Base-by-base conservation (phyloP, 2,113 vertebrate species). In the Coreoperca whiteheadi region DNA sequence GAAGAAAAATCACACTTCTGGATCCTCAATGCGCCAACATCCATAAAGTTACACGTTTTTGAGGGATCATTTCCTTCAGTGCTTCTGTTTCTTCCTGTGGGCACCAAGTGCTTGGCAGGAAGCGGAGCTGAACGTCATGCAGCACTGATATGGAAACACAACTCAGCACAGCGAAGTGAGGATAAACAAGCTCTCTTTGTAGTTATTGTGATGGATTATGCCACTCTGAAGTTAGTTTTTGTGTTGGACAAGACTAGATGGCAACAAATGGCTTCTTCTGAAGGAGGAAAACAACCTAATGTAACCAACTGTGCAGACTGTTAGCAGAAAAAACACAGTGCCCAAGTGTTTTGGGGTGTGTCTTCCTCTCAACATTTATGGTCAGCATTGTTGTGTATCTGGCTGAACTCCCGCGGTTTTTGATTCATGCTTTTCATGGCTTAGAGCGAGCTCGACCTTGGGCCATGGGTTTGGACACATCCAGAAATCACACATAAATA, bases 121-220 rank as follows among this genome's bases (percentile, higher is more conserved):
- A 87, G 39, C 37, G 12, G 72, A 79, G 28, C 28, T 56, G 50
- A 57, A 56, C 74, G 34, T 82, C 79, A 80, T 39, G 82, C 74
- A 70, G 77, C 81, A 64, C 64, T 75, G 70, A 79, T 81, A 81
- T 81, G 69, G 82, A 90, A 88, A 86, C 71, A 86, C 65, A 67
- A 54, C 59, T 84, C 56, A 77, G 84, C 63, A 59, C 25, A 46
- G 70, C 43, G 65, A 75, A 15, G 14, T 39, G 48, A 82, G 34
- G 15, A 53, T 14, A 71, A 65, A 66, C 65, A 25, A 20, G 30
- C 23, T 65, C 21, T 77, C 77, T 84, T 74, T 50, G 41, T 56
- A 53, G 30, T 68, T 60, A 60, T 61, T 69, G 34, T 65, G 63
- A 81, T 65, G 61, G 64, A 78, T 71, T n/a, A 53, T 48, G n/a